Conservation (phyloP, 2,797 vertebrate genomes). For the Crenuchus spilurus region DNA sequence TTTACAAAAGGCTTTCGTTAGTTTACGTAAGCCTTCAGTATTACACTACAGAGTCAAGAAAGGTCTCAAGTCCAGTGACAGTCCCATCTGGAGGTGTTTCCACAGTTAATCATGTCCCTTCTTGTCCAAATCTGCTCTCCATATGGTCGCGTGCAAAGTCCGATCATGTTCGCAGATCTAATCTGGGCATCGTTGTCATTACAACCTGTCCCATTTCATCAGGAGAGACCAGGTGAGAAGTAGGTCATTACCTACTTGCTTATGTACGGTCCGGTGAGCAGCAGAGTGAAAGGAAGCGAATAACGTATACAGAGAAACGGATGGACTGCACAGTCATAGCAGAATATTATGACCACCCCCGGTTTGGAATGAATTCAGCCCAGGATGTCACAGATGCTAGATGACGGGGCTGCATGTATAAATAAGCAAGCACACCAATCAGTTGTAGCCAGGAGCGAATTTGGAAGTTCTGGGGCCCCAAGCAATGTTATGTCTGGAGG, state of each 20-base stretch:
- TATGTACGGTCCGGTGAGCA: conserved; percentile 2
- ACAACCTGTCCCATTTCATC: conserved; percentile 16
- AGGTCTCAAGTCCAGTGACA: not conserved
- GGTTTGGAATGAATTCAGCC: too few species aligned
- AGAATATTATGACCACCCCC: too few species aligned
- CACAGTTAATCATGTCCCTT: conserved; percentile 29
- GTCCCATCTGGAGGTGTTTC: conserved; percentile 23
- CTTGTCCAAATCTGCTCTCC: conserved; percentile 54
- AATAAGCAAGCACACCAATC: too few species aligned
- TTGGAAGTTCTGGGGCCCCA: too few species aligned
- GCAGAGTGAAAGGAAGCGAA: too few species aligned
- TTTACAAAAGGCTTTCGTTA: too few species aligned
- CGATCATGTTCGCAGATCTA: conserved; percentile 59
- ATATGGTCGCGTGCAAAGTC: conserved; percentile 59
- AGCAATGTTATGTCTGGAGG: too few species aligned
- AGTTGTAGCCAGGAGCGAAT: too few species aligned
- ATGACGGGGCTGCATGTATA: too few species aligned
- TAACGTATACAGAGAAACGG: too few species aligned
- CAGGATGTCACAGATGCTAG: too few species aligned
- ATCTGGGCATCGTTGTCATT: conserved; percentile 56
- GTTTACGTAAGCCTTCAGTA: not conserved
- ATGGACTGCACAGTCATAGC: too few species aligned
- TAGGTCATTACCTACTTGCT: conserved; percentile 11
- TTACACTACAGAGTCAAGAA: not conserved
- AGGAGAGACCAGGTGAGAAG: conserved; percentile 4